Evolutionary conservation across 2,888 invertebrate species (phyloP).

Genomic region (Patella depressa): DNA sequence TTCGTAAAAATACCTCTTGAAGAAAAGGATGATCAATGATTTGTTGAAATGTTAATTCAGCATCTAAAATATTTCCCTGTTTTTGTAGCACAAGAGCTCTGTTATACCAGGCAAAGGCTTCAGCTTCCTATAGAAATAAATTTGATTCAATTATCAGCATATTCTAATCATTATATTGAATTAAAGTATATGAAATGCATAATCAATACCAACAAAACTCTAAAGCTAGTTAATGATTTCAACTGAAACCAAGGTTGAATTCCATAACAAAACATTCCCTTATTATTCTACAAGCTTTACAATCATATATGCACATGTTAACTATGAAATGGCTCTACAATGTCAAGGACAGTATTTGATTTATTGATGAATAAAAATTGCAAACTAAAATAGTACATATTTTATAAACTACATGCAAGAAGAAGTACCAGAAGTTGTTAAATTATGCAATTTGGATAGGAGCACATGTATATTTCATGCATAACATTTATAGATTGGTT

Average conservation of each 20-base stretch:
- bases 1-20: constrained; percentile 52
- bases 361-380: neutral
- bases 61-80: constrained; percentile 78
- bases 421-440: too few species aligned
- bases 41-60: constrained; percentile 79
- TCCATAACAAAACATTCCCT: too few species aligned
- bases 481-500: too few species aligned
- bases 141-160: constrained; percentile 3
- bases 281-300: too few species aligned
- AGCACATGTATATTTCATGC: too few species aligned
- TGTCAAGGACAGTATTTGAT: neutral
- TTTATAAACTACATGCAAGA: too few species aligned
- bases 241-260: too few species aligned
- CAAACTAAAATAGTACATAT: too few species aligned
- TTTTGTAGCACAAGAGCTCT: constrained; percentile 82
- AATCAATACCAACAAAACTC: neutral
- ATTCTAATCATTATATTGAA: too few species aligned
- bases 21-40: constrained; percentile 72
- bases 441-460: too few species aligned
- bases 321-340: too few species aligned
- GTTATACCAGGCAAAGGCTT: constrained; percentile 84
- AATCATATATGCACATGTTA: too few species aligned
- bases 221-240: neutral
- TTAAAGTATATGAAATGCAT: neutral
- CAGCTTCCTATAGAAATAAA: constrained; percentile 79